These are phyloP conservation scores for Aelia acuminata DNA, from an alignment of 2,888 invertebrate genomes.

Conservation along the genomic window DNA sequence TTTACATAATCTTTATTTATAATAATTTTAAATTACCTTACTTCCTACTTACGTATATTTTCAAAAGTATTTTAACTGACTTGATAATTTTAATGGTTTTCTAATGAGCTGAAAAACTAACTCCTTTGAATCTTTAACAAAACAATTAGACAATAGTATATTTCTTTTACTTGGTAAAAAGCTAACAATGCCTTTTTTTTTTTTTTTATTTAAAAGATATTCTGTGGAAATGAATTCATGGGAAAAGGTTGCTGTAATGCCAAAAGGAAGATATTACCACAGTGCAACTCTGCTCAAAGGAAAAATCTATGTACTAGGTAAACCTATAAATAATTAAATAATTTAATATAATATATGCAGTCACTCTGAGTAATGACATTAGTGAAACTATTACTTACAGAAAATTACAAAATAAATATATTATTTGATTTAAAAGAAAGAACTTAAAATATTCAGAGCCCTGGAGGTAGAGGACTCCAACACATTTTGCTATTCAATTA, in stretches of 20 bases:
- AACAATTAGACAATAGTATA: background rate
- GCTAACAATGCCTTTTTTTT: background rate
- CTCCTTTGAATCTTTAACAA: too few relatives aligned
- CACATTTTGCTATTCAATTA: too few relatives aligned
- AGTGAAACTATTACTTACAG: too few relatives aligned
- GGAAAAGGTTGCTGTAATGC: constrained; percentile 78
- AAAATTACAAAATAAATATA: too few relatives aligned
- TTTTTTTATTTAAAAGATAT: constrained; percentile 52
- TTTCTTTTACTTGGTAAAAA: background rate
- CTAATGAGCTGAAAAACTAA: background rate
- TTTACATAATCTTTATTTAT: too few relatives aligned
- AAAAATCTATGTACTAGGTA: constrained; percentile 79
- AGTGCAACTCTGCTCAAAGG: constrained; percentile 77
- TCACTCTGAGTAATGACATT: too few relatives aligned
- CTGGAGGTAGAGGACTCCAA: too few relatives aligned
- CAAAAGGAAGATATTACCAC: constrained; percentile 80
- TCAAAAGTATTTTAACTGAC: background rate
- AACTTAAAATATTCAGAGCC: too few relatives aligned
- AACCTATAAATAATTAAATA: constrained; percentile 55
- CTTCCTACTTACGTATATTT: background rate
- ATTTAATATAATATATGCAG: too few relatives aligned
- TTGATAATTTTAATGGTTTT: background rate
- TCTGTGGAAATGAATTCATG: constrained; percentile 72
- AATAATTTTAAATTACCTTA: too few relatives aligned
- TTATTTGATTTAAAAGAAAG: too few relatives aligned